phyloP scores from a whole-genome alignment of 2,888 invertebrate species.

The Callinectes sapidus region DNA sequence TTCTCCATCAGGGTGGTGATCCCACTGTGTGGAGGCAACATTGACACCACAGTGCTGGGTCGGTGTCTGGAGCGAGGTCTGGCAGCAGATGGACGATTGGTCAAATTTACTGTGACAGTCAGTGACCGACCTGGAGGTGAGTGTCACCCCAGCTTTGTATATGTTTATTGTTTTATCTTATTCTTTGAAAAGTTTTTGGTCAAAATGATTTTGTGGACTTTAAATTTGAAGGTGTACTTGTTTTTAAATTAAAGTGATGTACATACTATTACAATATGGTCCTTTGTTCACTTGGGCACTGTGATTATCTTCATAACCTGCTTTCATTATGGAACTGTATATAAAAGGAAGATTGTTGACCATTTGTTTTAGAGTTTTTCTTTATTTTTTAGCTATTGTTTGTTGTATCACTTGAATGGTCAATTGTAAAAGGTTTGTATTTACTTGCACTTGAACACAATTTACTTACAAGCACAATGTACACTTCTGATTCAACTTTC shows the following conservation, averaged over 20 bases:
- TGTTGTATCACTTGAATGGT: too few relatives aligned
- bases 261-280: neutral
- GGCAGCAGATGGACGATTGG: conserved; percentile 86
- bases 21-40: conserved; percentile 91
- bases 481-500: neutral
- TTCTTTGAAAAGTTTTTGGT: neutral
- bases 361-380: too few relatives aligned
- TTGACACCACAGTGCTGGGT: conserved; percentile 92
- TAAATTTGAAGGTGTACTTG: neutral
- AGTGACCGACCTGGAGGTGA: conserved; percentile 76
- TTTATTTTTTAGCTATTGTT: too few relatives aligned
- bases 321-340: neutral
- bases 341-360: too few relatives aligned
- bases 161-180: too few relatives aligned
- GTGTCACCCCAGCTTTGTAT: neutral
- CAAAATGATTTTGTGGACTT: neutral
- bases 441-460: neutral
- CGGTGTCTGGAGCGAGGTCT: conserved; percentile 91
- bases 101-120: conserved; percentile 85
- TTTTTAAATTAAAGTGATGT: neutral
- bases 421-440: neutral
- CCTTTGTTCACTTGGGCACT: neutral
- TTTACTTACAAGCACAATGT: neutral
- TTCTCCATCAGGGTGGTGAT: conserved; percentile 83
- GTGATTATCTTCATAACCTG: neutral